These are phyloP conservation scores for Mastigias papua DNA, from an alignment of 30 jellyfish, hydroid and myxozoan genomes.

Conservation along the genomic window DNA sequence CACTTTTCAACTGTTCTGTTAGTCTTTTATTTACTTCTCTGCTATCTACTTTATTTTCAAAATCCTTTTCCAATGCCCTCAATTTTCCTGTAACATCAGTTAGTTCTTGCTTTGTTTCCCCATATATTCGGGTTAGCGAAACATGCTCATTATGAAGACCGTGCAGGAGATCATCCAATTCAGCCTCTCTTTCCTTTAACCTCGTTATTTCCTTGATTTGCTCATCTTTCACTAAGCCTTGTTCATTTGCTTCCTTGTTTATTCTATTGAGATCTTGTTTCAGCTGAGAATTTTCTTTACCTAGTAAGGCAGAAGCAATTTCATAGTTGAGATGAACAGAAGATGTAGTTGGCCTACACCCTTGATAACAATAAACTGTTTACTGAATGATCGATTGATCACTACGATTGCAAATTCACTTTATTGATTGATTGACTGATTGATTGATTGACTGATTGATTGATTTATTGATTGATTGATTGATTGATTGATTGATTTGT, in stretches of 20 bases:
- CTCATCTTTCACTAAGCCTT: background rate
- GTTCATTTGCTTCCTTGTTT: conserved; percentile 4
- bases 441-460: no score
- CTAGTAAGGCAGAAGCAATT: background rate
- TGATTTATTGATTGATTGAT: no score
- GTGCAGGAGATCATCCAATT: conserved; percentile 47
- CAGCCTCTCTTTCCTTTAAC: conserved; percentile 37
- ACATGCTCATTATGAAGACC: conserved; percentile 62
- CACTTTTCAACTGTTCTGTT: conserved; percentile 35
- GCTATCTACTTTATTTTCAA: conserved; percentile 15
- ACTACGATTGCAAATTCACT: no score
- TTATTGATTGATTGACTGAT: no score
- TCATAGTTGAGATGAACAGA: no score
- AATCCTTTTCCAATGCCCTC: conserved; percentile 21
- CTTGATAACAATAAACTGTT: no score
- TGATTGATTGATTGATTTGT: no score
- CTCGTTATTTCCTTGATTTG: conserved; percentile 8
- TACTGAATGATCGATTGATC: no score
- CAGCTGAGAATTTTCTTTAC: conserved; percentile 3
- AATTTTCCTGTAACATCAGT: conserved; percentile 14
- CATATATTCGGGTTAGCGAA: conserved; percentile 44
- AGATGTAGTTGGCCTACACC: no score
- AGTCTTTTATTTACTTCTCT: conserved; percentile 13
- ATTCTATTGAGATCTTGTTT: background rate
- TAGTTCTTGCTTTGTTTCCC: conserved; percentile 47